Evolutionary conservation across 1,140 invertebrate species (phyloP), one percentile per base, ranked within the genome.

Genomic region (Brachionus plicatilis): DNA sequence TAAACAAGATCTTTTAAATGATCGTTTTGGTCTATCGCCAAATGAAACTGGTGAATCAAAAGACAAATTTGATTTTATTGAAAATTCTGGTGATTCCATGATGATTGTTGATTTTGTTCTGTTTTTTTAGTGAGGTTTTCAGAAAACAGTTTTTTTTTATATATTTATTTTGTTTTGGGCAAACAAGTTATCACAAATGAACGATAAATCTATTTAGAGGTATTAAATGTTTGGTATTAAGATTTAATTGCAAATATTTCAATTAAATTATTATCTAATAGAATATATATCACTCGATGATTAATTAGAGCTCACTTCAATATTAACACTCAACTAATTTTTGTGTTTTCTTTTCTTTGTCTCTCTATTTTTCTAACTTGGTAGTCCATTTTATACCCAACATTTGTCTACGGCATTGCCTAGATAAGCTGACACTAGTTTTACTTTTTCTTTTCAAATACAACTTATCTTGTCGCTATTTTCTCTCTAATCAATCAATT

Each of bases 141-240:
- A 29, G 12, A 33, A 33, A 33, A 33, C 11, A 27, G n/a, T 3
- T 68, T 68, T 37, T 68, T 68, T 12, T 68, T 29, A 11, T 33
- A 29, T 17, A 33, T n/a, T 68, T 12, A 12, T 37, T 14, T 33
- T 17, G 12, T 68, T 29, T 65, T 65, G 9, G 27, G n/a, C 33
- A 33, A 29, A 33, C 11, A 29, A 68, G 8, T 68, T 29, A 12
- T 68, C 33, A 68, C 33, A 68, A 68, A 9, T 68, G 27, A 68
- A 68, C 65, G 65, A 29, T 68, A 68, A 68, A 37, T 37, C 33
- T 37, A 37, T 29, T 20, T 68, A n/a, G 17, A 68, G 65, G 65
- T 68, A 68, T 68, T 68, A 68, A 68, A 68, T 68, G 65, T 68
- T 68, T 68, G n/a, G 65, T 68, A 56, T 56, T 56, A 56, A 6